Evolutionary conservation across 2,888 invertebrate genomes (phyloP).

Genomic region (Crioceris asparagi): DNA sequence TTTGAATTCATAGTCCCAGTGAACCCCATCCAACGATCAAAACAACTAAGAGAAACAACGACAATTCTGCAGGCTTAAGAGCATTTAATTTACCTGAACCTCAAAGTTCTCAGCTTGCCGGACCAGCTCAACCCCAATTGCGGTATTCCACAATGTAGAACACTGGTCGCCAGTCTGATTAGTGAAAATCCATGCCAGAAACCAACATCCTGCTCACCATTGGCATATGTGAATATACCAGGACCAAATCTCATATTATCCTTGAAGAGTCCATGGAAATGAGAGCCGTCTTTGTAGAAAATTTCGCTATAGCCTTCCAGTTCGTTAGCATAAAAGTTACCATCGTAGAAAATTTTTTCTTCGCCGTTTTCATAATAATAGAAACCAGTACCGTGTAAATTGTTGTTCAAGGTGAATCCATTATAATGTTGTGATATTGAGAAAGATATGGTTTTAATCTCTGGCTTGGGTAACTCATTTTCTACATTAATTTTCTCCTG

Average conservation of each 20-base stretch:
- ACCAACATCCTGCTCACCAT: slow-evolving; percentile 43
- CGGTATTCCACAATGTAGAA: slow-evolving; percentile 25
- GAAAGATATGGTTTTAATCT: not conserved
- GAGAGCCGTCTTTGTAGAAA: slow-evolving; percentile 41
- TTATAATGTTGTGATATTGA: slow-evolving; percentile 34
- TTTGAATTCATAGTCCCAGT: too few relatives aligned
- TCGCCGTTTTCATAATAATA: slow-evolving; percentile 30
- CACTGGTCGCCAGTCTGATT: slow-evolving; percentile 33
- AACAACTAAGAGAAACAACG: too few relatives aligned
- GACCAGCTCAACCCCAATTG: slow-evolving; percentile 22
- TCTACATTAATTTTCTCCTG: too few relatives aligned
- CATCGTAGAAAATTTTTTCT: slow-evolving; percentile 36
- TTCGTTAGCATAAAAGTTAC: slow-evolving; percentile 34
- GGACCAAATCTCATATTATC: slow-evolving; percentile 47
- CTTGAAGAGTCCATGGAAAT: slow-evolving; percentile 40
- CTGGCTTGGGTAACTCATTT: too few relatives aligned
- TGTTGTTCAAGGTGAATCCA: slow-evolving; percentile 38
- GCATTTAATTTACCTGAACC: slow-evolving; percentile 24
- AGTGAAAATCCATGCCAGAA: slow-evolving; percentile 44
- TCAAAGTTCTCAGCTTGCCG: slow-evolving; percentile 28
- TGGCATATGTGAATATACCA: slow-evolving; percentile 40
- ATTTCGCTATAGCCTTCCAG: slow-evolving; percentile 43
- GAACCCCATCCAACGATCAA: too few relatives aligned
- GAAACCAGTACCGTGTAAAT: slow-evolving; percentile 42
- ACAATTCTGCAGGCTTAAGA: too few relatives aligned